Conservation (phyloP, 2,888 invertebrate species). For the Cryptus armator region DNA sequence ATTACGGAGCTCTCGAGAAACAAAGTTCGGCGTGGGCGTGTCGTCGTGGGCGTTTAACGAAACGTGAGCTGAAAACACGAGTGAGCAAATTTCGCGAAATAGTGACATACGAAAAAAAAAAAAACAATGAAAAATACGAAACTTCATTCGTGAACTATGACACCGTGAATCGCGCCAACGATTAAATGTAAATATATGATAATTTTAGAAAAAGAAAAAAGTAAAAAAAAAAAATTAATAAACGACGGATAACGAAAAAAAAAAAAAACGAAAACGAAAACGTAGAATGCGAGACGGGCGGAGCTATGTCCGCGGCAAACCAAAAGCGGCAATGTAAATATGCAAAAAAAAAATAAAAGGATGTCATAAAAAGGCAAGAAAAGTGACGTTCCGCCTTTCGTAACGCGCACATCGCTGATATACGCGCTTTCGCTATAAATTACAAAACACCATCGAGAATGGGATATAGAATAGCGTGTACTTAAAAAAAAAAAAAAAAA, state of each 20-base stretch:
- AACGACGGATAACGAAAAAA: not conserved
- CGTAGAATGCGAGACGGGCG: constrained; percentile 21
- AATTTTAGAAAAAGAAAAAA: constrained; percentile 8
- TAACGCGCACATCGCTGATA: constrained; percentile 50
- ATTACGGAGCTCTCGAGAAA: not conserved
- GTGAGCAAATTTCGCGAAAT: constrained; percentile 31
- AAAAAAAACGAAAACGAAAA: not conserved
- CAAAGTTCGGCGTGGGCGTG: constrained; percentile 19
- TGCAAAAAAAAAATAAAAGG: constrained; percentile 5
- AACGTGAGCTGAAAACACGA: constrained; percentile 42
- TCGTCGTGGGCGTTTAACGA: constrained; percentile 1
- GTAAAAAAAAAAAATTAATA: not conserved
- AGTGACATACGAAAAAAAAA: not conserved
- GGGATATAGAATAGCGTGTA: constrained; percentile 31
- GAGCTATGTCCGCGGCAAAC: constrained; percentile 17
- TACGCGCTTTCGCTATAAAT: constrained; percentile 47
- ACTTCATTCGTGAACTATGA: constrained; percentile 6
- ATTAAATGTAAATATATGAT: constrained; percentile 56
- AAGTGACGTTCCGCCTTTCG: constrained; percentile 17
- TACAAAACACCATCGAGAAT: constrained; percentile 16
- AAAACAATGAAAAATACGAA: not conserved
- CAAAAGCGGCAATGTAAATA: constrained; percentile 32
- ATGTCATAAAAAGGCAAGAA: not conserved
- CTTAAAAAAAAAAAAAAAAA: constrained; percentile 37
- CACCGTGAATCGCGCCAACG: constrained; percentile 6